A percentile compares a stretch with the other conserved stretches of the same genome.
Conservation (phyloP, 2,888 invertebrate genomes). For the Orchesella flavescens region DNA sequence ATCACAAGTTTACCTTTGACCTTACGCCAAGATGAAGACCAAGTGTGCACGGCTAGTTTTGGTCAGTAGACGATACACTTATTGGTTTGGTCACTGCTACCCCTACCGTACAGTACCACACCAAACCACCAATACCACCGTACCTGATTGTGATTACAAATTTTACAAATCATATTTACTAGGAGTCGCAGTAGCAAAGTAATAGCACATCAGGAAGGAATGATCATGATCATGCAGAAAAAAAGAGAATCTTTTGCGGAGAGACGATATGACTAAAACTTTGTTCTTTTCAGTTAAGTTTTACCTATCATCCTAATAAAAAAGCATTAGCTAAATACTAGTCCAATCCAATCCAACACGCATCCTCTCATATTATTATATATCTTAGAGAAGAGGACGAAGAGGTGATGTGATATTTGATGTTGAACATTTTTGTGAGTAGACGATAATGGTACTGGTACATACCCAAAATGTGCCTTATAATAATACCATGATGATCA, state of each 20-base stretch:
- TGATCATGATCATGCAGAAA: constrained; percentile 48
- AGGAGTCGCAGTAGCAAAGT: constrained; percentile 20
- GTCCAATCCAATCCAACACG: constrained; percentile 12
- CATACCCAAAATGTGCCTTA: no score
- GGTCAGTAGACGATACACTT: constrained; percentile 11
- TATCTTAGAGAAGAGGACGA: no score
- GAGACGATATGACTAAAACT: constrained; percentile 46
- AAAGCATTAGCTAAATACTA: constrained; percentile 45
- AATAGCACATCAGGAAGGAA: constrained; percentile 30
- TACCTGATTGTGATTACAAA: no score
- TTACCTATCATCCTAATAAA: constrained; percentile 19
- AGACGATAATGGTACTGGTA: no score
- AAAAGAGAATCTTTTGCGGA: constrained; percentile 25
- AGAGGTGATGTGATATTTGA: no score
- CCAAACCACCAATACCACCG: background rate
- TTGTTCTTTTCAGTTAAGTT: constrained; percentile 50
- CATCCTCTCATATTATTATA: no score
- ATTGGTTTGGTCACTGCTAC: constrained; percentile 31
- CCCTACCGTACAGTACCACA: no score
- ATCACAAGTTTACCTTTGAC: constrained; percentile 57
- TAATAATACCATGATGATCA: no score
- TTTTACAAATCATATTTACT: background rate
- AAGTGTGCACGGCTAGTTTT: constrained; percentile 42
- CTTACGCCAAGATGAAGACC: constrained; percentile 35
- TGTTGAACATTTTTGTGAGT: no score